Conservation (phyloP, 1,140 invertebrate species). For the Procambarus clarkii region DNA sequence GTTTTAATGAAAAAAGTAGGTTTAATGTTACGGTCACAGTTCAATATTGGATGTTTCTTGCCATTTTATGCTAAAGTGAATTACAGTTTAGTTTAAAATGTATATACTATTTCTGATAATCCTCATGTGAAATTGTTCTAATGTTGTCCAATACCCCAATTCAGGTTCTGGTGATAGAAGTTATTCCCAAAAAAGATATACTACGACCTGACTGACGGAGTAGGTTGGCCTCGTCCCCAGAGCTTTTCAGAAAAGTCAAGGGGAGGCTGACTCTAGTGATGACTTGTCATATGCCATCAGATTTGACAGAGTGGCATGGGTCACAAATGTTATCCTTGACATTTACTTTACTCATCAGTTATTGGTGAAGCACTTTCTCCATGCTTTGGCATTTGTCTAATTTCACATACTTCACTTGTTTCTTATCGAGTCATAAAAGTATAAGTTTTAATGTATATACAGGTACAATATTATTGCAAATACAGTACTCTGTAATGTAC, state of each 20-base stretch:
- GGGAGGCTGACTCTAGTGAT: neutral
- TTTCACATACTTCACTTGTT: constrained; percentile 17
- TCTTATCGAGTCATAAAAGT: constrained; percentile 8
- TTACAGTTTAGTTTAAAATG: too few relatives aligned
- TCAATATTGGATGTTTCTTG: too few relatives aligned
- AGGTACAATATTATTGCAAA: constrained; percentile 4
- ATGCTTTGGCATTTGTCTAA: constrained; percentile 31
- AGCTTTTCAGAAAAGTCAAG: neutral
- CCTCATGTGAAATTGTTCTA: neutral
- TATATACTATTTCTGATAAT: neutral
- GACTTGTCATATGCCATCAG: neutral
- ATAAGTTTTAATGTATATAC: constrained; percentile 17
- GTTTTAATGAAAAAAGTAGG: too few relatives aligned
- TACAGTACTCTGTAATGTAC: neutral
- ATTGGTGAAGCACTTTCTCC: neutral
- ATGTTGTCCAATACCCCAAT: constrained; percentile 2
- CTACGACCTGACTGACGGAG: constrained; percentile 56
- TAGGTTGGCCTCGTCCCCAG: constrained; percentile 36
- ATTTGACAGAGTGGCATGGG: neutral
- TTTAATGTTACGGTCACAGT: too few relatives aligned
- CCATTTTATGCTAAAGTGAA: too few relatives aligned
- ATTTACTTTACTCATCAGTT: constrained; percentile 8
- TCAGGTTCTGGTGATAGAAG: constrained; percentile 70
- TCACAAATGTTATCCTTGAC: neutral
- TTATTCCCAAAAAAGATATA: constrained; percentile 61